Evolutionary conservation across 1,140 invertebrate species (phyloP), one percentile per base, ranked within the genome.

Genomic region (Scaptomyza hsui): DNA sequence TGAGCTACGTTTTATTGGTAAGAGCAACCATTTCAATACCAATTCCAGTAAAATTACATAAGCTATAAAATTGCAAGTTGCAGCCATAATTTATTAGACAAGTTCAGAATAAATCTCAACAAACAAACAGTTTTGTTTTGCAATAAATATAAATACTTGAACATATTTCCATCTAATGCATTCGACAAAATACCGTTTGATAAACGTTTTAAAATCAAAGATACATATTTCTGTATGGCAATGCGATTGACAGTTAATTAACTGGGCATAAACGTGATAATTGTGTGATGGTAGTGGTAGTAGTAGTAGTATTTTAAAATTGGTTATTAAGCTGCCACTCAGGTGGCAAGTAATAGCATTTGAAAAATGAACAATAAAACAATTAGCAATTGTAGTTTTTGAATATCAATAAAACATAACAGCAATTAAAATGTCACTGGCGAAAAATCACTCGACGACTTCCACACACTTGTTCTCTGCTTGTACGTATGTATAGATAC

Each of bases 401-500:
- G 81, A 88, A 81, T 85, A 85, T 85, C 81, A 85, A 85, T 86
- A 86, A 85, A 86, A 88, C 82, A 86, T 88, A 86, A 69, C 81
- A 81, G 70, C 82, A 86, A 86, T 86, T 86, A 86, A 86, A 86
- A 88, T 86, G 82, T 86, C 82, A 86, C 77, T 86, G 77, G 70
- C 76, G 70, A 86, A 86, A 83, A 88, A 82, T 78, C 78, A 71
- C 71, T 53, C 60, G 56, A 37, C 59, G 48, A 49, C 42, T 44
- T 48, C 39, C 21, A 24, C 16, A 47, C 15, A 21, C n/a, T 53
- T 39, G 45, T 13, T 39, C 32, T 21, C 72, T 49, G 59, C 44
- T 41, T 3, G 45, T 29, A 75, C 49, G 62, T 42, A 41, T 1
- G 47, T 15, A 55, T 32, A 70, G 42, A 42, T 37, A 72, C 35